Conservation (phyloP, 2,113 vertebrate species). For the Sprattus sprattus region DNA sequence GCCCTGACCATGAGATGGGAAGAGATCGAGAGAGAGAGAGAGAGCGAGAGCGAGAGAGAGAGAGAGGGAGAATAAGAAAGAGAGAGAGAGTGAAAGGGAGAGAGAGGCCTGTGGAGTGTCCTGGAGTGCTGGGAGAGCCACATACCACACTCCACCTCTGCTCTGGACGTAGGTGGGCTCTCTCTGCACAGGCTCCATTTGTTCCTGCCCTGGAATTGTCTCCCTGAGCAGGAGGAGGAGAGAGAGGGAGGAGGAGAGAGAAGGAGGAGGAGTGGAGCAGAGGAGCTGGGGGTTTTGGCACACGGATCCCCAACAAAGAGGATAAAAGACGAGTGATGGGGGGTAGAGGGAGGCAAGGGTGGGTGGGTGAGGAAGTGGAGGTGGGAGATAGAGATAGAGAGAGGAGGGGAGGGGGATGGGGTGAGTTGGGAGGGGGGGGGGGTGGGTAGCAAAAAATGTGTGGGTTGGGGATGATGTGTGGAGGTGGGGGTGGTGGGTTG, state of each 20-base stretch:
- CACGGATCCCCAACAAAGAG: constrained; percentile 36
- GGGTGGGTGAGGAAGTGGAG: not conserved
- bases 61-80: constrained; percentile 56
- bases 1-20: not conserved
- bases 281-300: constrained; percentile 12
- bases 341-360: not conserved
- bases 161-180: constrained; percentile 74
- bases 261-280: no score
- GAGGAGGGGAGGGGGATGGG: not conserved
- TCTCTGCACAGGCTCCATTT: constrained; percentile 64
- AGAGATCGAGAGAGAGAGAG: not conserved
- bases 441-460: constrained; percentile 3
- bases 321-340: not conserved
- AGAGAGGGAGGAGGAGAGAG: no score
- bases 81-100: not conserved
- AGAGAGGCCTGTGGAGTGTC: constrained; percentile 48
- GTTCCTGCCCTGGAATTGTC: constrained; percentile 37
- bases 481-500: not conserved
- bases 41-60: constrained; percentile 1
- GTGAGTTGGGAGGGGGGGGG: not conserved
- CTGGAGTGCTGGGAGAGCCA: constrained; percentile 66
- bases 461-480: not conserved
- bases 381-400: not conserved
- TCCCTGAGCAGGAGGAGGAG: no score
- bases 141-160: constrained; percentile 82